phyloP scores from a whole-genome alignment of 2,797 vertebrate genomes.

The Schizopygopsis malacanthus region DNA sequence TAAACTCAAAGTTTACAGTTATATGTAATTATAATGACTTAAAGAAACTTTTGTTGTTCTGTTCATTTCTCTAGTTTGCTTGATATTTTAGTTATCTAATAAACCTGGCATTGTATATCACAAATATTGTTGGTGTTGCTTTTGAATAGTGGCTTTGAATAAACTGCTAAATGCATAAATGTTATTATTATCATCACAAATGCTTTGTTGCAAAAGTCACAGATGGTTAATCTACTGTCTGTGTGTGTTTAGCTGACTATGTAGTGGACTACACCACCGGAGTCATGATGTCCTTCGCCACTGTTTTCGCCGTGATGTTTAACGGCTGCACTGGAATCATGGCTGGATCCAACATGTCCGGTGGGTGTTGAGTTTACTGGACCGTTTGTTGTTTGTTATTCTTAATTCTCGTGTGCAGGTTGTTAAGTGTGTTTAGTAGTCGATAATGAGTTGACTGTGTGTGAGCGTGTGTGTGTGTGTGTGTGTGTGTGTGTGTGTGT shows the following conservation, averaged over 20 bases:
- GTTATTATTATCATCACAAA: neutral
- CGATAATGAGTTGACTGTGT: neutral
- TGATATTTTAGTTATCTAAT: neutral
- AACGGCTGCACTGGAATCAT: constrained; percentile 95
- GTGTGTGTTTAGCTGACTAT: constrained; percentile 76
- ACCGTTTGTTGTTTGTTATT: neutral
- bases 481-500: no score
- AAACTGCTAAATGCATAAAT: neutral
- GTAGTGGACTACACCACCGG: constrained; percentile 86
- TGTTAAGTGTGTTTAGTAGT: neutral
- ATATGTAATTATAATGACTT: neutral
- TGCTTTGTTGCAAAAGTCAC: neutral
- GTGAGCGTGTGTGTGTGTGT: no score
- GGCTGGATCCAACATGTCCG: constrained; percentile 94
- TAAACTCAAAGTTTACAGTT: neutral
- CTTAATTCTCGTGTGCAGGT: neutral
- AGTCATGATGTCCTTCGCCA: constrained; percentile 86
- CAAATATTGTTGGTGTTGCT: neutral
- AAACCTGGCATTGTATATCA: neutral
- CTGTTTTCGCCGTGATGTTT: constrained; percentile 92
- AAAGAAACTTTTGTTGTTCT: neutral
- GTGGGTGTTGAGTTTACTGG: constrained; percentile 67
- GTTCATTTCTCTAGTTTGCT: neutral
- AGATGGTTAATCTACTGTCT: neutral
- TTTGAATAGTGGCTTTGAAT: neutral